Percentiles rank a stretch among this genome's conserved stretches.
Conservation (phyloP, 2,797 vertebrate genomes). For the Sebastes alutus region DNA sequence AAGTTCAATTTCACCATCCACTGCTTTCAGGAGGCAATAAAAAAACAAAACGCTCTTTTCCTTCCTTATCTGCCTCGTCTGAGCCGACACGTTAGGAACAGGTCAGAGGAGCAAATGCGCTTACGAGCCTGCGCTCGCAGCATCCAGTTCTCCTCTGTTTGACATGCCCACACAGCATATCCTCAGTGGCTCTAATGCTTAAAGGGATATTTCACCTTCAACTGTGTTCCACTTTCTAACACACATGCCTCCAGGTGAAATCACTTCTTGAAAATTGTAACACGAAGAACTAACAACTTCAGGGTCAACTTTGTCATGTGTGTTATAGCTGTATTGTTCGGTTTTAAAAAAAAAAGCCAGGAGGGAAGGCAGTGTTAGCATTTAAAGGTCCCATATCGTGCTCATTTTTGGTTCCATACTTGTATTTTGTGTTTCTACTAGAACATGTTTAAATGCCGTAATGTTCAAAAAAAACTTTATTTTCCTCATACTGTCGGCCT, state of each 20-base stretch:
- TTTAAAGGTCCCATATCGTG: too few relatives aligned
- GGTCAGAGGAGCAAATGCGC: slow-evolving; percentile 24
- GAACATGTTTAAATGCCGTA: too few relatives aligned
- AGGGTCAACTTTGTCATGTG: not conserved
- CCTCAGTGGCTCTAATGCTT: not conserved
- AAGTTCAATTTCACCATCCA: slow-evolving; percentile 45
- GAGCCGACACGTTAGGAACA: slow-evolving; percentile 25
- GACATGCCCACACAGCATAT: slow-evolving; percentile 13
- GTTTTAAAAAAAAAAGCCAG: not conserved
- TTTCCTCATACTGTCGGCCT: too few relatives aligned
- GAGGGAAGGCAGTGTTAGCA: not conserved
- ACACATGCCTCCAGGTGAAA: not conserved
- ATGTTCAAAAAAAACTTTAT: too few relatives aligned
- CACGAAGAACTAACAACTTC: not conserved
- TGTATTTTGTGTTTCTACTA: too few relatives aligned
- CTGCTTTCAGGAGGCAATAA: slow-evolving; percentile 8
- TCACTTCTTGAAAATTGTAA: not conserved
- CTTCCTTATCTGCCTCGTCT: slow-evolving; percentile 24
- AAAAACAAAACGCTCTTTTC: not conserved
- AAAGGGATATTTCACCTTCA: slow-evolving; percentile 24
- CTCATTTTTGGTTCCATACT: too few relatives aligned
- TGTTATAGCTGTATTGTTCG: not conserved
- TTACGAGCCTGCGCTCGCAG: not conserved
- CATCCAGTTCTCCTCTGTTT: slow-evolving; percentile 16
- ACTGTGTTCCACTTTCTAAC: not conserved